Evolutionary conservation across 2,113 vertebrate genomes (phyloP), one percentile per base, ranked within the genome.

Genomic region (Coptodon rendalli): DNA sequence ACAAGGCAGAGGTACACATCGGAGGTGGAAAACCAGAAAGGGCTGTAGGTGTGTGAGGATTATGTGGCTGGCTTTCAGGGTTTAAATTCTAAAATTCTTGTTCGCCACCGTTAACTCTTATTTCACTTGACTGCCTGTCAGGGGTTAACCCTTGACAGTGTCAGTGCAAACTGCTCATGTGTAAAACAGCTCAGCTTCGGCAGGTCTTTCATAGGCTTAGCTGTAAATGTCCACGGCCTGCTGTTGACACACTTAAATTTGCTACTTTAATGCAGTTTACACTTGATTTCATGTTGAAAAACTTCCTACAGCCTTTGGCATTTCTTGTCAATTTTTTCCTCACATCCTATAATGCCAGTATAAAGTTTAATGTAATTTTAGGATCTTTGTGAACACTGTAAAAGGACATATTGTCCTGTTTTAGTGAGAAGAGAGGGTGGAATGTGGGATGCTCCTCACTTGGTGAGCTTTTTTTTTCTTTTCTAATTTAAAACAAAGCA

Each of bases 401-500:
- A 27, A 80, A 78, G 5, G 57, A 19, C 40, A 43, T 14, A 84
- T 53, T 52, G 13, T 5, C 24, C 22, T 80, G 19, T 19, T 29
- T 36, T 79, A n/a, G 34, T 53, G 53, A 31, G 68, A n/a, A 84
- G 29, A 22, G 36, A 71, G 12, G 52, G 76, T 56, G 53, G 85
- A 63, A 79, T 50, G 79, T 43, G 27, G 19, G 76, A 86, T 89
- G 83, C 36, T 79, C 93, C 87, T 94, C 87, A 87, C 63, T 80
- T 61, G 53, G 36, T 87, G 79, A 85, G 81, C 61, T 90, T 87
- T 81, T 80, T 87, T 45, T 85, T 90, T 87, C 71, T 82, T 54
- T 93, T 92, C 83, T 81, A 61, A 86, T 91, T 89, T 84, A 85
- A 91, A 80, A 92, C 84, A 86, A 91, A 84, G 81, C 53, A 81